Conservation (phyloP, 2,113 vertebrate species). For the Micronisus gabar region DNA sequence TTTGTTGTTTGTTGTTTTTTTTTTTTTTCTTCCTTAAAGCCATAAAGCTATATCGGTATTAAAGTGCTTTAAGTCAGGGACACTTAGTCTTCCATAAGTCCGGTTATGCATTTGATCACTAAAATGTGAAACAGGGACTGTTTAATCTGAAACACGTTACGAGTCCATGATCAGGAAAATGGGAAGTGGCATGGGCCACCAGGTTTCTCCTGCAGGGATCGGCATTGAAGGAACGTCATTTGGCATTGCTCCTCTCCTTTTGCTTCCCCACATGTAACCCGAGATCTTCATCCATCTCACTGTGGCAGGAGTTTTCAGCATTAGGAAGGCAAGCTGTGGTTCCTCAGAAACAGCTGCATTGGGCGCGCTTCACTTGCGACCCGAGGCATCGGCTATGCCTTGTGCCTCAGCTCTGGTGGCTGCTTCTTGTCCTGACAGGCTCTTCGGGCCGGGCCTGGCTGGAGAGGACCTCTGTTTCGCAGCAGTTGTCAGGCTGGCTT, state of each 20-base stretch:
- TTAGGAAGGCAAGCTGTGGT: neutral
- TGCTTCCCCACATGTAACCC: neutral
- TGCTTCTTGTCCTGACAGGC: neutral
- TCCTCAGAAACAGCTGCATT: conserved; percentile 42
- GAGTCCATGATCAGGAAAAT: neutral
- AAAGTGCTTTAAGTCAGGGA: neutral
- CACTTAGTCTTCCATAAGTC: neutral
- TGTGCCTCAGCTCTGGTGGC: neutral
- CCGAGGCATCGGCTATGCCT: neutral
- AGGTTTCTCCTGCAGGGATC: neutral
- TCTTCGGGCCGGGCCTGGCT: neutral
- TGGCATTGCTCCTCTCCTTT: neutral
- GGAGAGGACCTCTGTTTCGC: neutral
- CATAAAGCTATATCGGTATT: neutral
- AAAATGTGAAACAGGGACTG: neutral
- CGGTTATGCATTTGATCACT: neutral
- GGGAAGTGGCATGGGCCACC: neutral
- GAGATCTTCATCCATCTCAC: conserved; percentile 31
- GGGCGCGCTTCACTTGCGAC: neutral
- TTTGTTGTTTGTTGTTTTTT: neutral
- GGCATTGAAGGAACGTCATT: neutral
- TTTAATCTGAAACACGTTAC: neutral
- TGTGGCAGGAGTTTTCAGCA: neutral
- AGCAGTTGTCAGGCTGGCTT: neutral
- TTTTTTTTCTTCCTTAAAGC: neutral